Evolutionary conservation across 2,888 invertebrate species (phyloP), one percentile per base, ranked within the genome.

Genomic region (Mythimna albipuncta): DNA sequence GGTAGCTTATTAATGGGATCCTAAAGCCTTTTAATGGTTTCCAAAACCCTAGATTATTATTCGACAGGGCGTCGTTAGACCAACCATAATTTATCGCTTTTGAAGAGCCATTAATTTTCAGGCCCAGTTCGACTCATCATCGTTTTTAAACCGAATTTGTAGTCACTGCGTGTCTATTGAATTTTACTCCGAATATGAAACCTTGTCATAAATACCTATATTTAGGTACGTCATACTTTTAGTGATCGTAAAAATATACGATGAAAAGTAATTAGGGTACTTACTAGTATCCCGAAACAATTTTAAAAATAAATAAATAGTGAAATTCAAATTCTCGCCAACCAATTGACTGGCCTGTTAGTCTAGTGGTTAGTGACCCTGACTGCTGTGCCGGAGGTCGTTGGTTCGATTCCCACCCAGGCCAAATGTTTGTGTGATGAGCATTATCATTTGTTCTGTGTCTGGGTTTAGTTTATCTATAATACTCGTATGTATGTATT

Each of bases 11-110:
- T 72, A 69, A 81, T 62, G 69, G 41, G 44, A 26, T 73, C 9
- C 57, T 50, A 58, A 74, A 72, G 26, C 59, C 66, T 57, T 76
- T 74, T 58, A 85, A 86, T 69, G 54, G 66, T 68, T 59, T 70
- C 69, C 35, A 50, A 68, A 81, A 62, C 71, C 68, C 62, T 57
- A 69, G 70, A 76, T 82, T 79, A 84, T 77, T 61, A 74, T 75
- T 72, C 68, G 64, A 64, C 68, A 74, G 63, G 69, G 61, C 41
- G 69, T 77, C 50, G 70, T 75, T 73, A 74, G 64, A 69, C 58
- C 61, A 44, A 75, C 78, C 69, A 59, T 58, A 76, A 84, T 84
- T 76, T 77, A 86, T 86, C 13, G 67, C 71, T 82, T 66, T 62
- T 66, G 69, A 62, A 80, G 35, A 61, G 65, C 63, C 55, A 79